Evolutionary conservation across 2,113 vertebrate genomes (phyloP).

Genomic region (Pomatostomus ruficeps): DNA sequence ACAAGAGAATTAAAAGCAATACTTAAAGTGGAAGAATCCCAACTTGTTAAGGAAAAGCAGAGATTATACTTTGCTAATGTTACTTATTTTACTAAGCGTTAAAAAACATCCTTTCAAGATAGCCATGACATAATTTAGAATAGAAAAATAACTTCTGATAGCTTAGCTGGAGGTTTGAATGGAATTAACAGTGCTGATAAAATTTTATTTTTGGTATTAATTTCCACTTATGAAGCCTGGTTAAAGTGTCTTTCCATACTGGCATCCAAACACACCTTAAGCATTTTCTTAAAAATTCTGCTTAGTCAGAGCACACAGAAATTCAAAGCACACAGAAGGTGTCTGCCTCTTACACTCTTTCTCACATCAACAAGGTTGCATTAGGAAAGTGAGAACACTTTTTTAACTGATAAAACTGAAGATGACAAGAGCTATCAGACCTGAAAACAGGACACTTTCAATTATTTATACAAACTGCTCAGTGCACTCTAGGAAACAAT

Average conservation of each 20-base stretch:
- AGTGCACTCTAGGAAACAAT: not conserved
- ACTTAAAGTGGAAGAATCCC: not conserved
- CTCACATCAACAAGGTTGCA: not conserved
- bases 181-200: not conserved
- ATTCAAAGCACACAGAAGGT: not conserved
- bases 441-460: not conserved
- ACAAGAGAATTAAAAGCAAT: constrained; percentile 34
- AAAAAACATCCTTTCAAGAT: not conserved
- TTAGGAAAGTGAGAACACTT: not conserved
- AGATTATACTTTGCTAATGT: not conserved
- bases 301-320: not conserved
- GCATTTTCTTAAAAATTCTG: not conserved
- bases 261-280: not conserved
- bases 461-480: not conserved
- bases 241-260: not conserved
- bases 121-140: not conserved
- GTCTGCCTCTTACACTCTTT: not conserved
- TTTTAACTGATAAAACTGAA: not conserved
- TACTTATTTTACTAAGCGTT: not conserved
- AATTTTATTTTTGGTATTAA: not conserved
- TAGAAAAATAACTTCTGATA: not conserved
- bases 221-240: not conserved
- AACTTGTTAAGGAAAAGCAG: not conserved
- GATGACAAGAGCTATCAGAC: not conserved
- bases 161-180: not conserved